These are phyloP conservation scores for Ceryle rudis DNA, from an alignment of 2,797 vertebrate species.

Conservation along the genomic window DNA sequence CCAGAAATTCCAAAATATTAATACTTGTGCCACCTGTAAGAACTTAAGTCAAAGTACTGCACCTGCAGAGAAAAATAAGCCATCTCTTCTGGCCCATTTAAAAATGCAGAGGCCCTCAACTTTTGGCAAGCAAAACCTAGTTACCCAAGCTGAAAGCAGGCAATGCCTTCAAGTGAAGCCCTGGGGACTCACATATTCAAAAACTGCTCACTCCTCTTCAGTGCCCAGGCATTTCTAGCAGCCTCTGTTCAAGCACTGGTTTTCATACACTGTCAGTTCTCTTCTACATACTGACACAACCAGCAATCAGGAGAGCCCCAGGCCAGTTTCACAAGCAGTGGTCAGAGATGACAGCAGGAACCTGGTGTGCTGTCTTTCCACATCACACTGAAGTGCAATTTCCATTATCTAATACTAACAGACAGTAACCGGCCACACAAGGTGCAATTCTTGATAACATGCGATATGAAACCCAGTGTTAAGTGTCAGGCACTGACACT, in stretches of 20 bases:
- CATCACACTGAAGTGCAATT: not conserved
- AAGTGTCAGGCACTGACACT: not conserved
- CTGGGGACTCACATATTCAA: not conserved
- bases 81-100: not conserved
- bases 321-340: not conserved
- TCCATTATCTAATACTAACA: not conserved
- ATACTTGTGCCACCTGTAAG: no score
- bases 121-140: not conserved
- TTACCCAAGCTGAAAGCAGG: not conserved
- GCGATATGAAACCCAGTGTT: not conserved
- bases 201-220: not conserved
- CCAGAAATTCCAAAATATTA: not conserved
- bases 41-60: no score
- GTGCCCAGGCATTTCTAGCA: not conserved
- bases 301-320: fast-evolving
- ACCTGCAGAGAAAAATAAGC: not conserved
- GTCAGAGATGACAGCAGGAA: not conserved
- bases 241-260: not conserved
- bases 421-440: not conserved
- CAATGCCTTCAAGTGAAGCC: not conserved
- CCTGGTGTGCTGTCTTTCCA: fast-evolving
- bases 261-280: not conserved
- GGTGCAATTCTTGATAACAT: not conserved
- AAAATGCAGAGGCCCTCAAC: not conserved
- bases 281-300: not conserved